Conservation (phyloP, 2,888 invertebrate species). For the Ormia ochracea region DNA sequence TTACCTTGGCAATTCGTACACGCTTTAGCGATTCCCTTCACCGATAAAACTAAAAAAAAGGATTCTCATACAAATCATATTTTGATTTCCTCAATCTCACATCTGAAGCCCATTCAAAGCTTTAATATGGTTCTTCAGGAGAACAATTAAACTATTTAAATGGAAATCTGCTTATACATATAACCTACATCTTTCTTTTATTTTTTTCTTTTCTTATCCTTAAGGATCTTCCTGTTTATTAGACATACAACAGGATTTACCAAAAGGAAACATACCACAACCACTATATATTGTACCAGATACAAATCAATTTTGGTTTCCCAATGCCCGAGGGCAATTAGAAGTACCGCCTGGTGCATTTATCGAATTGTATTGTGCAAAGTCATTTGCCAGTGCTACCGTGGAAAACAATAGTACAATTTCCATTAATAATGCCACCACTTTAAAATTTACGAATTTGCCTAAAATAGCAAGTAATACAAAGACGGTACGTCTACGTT, state of each 20-base stretch:
- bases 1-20: too few relatives aligned
- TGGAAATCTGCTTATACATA: not conserved
- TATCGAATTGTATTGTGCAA: constrained; percentile 72
- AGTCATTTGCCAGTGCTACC: constrained; percentile 60
- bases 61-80: too few relatives aligned
- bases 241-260: constrained; percentile 69
- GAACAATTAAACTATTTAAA: not conserved
- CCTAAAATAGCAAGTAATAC: constrained; percentile 48
- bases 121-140: too few relatives aligned
- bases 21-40: too few relatives aligned
- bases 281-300: constrained; percentile 79
- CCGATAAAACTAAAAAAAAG: too few relatives aligned
- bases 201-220: not conserved
- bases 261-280: constrained; percentile 80
- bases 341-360: constrained; percentile 67
- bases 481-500: constrained; percentile 64
- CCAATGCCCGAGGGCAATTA: constrained; percentile 68
- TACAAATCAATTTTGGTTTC: constrained; percentile 69
- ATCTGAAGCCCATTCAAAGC: too few relatives aligned
- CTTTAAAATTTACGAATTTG: constrained; percentile 3
- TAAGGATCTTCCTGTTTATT: constrained; percentile 66
- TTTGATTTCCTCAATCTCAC: too few relatives aligned
- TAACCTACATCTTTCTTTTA: constrained; percentile 12
- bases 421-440: not conserved
- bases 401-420: not conserved